phyloP scores from a whole-genome alignment of 2,113 vertebrate genomes.

The Tor tambroides region DNA sequence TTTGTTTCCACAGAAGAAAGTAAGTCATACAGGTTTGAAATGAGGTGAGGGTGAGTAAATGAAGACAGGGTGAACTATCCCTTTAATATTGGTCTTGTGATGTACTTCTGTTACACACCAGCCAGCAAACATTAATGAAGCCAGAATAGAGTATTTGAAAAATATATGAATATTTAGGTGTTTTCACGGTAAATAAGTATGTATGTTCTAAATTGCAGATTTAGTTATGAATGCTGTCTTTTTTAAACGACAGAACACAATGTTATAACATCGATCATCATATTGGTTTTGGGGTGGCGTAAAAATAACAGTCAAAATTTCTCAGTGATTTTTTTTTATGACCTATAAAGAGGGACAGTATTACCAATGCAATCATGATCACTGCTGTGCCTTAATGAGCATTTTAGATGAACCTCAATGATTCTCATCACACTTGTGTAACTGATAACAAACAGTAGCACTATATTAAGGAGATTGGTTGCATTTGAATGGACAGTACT shows the following conservation, averaged over 20 bases:
- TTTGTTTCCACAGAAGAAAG: neutral
- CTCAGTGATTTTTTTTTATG: neutral
- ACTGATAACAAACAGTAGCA: neutral
- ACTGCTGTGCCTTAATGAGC: neutral
- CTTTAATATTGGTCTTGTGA: too few relatives aligned
- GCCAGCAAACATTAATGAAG: neutral
- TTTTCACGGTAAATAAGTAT: too few relatives aligned
- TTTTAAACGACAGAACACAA: neutral
- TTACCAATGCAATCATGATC: neutral
- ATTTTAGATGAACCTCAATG: neutral
- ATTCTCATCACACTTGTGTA: neutral
- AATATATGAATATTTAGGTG: too few relatives aligned
- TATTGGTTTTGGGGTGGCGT: neutral
- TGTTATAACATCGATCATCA: neutral
- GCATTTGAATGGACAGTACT: neutral
- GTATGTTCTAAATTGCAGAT: neutral
- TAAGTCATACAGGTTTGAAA: neutral
- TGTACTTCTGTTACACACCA: neutral
- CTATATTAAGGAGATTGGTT: neutral
- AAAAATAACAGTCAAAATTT: neutral
- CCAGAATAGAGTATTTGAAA: neutral
- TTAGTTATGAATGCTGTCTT: neutral
- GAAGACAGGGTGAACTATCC: too few relatives aligned
- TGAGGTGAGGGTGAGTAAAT: neutral
- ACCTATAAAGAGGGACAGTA: neutral